Percentiles rank a stretch among this genome's conserved stretches.
Conservation (phyloP, 37 sponge, comb jelly and placozoan species). For the Beroe ovata region DNA sequence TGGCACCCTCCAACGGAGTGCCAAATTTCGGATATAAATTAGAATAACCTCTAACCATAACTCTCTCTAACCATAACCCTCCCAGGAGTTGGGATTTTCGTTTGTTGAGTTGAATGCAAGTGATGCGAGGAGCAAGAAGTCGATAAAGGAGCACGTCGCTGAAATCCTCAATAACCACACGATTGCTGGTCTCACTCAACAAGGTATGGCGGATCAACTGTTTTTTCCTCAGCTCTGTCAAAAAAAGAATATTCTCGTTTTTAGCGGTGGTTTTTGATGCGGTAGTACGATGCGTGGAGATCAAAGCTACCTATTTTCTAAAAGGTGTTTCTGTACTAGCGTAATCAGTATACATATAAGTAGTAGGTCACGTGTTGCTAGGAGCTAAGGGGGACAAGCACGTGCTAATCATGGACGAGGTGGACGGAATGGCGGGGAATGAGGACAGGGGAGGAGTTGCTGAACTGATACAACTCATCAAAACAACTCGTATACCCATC, state of each 20-base stretch:
- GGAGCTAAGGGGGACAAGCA: slow-evolving; percentile 68
- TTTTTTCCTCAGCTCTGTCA: too few species aligned
- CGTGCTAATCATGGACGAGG: slow-evolving; percentile 96
- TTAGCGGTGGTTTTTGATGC: too few species aligned
- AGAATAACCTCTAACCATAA: too few species aligned
- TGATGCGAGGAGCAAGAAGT: slow-evolving; percentile 80
- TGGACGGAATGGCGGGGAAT: slow-evolving; percentile 99
- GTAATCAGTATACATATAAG: too few species aligned
- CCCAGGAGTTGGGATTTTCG: slow-evolving; percentile 78
- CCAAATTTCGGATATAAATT: too few species aligned
- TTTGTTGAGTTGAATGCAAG: slow-evolving; percentile 95
- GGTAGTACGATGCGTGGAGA: too few species aligned
- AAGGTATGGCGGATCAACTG: too few species aligned
- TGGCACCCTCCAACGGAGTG: too few species aligned
- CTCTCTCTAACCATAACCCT: slow-evolving; percentile 1
- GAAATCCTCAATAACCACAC: slow-evolving; percentile 73
- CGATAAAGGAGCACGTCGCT: slow-evolving; percentile 75
- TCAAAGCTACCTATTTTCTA: too few species aligned
- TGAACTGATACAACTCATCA: slow-evolving; percentile 90
- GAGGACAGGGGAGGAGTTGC: slow-evolving; percentile 94
- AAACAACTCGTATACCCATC: slow-evolving; percentile 85
- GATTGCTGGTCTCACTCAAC: slow-evolving; percentile 70
- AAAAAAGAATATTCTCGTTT: too few species aligned
- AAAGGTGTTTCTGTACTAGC: too few species aligned
- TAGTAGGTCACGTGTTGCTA: too few species aligned